phyloP scores from a whole-genome alignment of 2,113 vertebrate genomes.

The Nymphicus hollandicus region DNA sequence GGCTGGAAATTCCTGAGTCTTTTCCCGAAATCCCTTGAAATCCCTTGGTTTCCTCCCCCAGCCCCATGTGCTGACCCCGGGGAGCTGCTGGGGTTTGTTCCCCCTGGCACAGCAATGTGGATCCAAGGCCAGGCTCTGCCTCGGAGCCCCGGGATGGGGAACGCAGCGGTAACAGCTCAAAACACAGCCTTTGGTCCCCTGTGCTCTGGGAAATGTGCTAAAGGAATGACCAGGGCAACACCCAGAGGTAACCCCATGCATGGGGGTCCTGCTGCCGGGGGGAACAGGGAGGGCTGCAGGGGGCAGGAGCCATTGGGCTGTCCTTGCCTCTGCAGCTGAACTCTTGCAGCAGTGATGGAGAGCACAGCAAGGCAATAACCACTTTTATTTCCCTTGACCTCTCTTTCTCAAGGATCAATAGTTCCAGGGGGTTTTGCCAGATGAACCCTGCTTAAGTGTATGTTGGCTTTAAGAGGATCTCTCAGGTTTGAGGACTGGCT shows the following conservation, averaged over 20 bases:
- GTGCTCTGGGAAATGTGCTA: neutral
- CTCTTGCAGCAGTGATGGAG: neutral
- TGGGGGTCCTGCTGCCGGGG: neutral
- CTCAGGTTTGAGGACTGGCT: neutral
- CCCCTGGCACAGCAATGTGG: neutral
- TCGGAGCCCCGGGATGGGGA: neutral
- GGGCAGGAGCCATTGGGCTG: accelerated
- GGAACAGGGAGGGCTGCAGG: neutral
- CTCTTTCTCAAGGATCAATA: neutral
- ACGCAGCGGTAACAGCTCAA: neutral
- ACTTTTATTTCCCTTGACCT: neutral
- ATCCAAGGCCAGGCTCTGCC: neutral
- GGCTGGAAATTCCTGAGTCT: neutral
- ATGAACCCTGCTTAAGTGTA: neutral
- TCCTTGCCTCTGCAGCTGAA: neutral
- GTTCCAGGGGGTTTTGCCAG: neutral
- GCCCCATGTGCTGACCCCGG: neutral
- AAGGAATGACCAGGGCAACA: neutral
- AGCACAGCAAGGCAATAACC: neutral
- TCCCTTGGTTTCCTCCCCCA: neutral
- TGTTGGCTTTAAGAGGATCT: neutral
- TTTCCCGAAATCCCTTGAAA: neutral
- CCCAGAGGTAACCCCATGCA: neutral
- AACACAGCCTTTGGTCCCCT: neutral
- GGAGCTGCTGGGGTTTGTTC: neutral